Evolutionary conservation across 2,797 vertebrate genomes (phyloP), one percentile per base, ranked within the genome.

Genomic region (Argentina silus): DNA sequence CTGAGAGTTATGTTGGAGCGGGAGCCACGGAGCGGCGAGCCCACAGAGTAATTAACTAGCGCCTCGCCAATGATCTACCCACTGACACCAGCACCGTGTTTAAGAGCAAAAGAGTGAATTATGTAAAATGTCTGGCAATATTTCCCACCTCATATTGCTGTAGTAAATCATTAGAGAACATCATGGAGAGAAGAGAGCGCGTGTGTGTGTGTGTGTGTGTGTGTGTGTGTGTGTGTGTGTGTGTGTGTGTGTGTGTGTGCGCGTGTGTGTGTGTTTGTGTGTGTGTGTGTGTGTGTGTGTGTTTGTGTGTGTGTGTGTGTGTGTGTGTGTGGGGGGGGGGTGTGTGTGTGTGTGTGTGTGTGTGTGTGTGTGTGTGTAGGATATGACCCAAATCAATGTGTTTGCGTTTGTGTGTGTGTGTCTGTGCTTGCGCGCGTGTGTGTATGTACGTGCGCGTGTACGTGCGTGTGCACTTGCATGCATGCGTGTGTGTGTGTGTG

Each of bases 91-190:
- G 82, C 74, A 74, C 73, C 85, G 82, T 87, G 81, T 92, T 90
- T 83, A 90, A 86, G 74, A 77, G 76, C 75, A 68, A 44, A 80
- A 88, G 73, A 85, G 85, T 89, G 84, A 92, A 91, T 93, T 91
- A 91, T 93, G 87, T 88, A 88, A 91, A 90, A 89, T 84, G 82
- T 83, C 85, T 87, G 87, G 81, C 77, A 78, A 83, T 84, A 72
- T 90, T 90, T 91, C 78, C 85, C 78, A 84, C 80, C 84, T 87
- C 86, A 88, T 91, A 92, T 91, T 91, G 84, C 88, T 78, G 81
- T 87, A 81, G 78, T 92, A 92, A 93, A 93, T 93, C 91, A 93
- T 86, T 83, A 87, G 69, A 73, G 81, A 77, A 81, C 83, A 91
- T 91, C 81, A 90, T 86, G 80, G 87, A 85, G 84, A 86, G 82